Conservation (phyloP, 2,888 invertebrate genomes). For the Andricus curvator region DNA sequence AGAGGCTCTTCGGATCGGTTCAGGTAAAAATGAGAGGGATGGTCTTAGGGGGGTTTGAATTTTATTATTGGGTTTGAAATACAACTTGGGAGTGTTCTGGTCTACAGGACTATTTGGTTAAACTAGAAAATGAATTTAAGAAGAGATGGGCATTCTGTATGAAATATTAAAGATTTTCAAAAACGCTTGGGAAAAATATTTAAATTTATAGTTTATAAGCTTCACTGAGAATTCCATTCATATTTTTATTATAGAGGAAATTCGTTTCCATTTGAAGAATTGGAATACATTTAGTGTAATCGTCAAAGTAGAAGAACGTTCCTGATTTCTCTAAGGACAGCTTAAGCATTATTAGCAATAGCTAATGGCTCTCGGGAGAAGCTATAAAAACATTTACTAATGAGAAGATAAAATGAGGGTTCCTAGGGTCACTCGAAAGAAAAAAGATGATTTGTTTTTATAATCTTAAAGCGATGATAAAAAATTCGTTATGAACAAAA, state of each 20-base stretch:
- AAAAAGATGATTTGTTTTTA: background rate
- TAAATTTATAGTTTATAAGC: background rate
- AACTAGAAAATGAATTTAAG: background rate
- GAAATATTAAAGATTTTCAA: background rate
- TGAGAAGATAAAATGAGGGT: background rate
- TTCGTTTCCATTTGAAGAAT: background rate
- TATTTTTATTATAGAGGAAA: background rate
- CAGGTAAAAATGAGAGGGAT: no score
- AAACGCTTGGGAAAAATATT: background rate
- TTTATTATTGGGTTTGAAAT: no score
- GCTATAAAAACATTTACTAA: background rate
- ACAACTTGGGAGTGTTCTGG: no score
- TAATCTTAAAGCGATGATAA: background rate
- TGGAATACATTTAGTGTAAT: background rate
- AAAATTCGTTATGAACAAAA: no score
- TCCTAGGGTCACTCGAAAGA: background rate
- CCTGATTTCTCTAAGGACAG: background rate
- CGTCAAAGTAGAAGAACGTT: background rate
- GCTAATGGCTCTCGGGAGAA: background rate
- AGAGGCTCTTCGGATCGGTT: no score
- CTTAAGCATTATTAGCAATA: background rate
- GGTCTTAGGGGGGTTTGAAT: no score
- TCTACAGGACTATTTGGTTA: background rate
- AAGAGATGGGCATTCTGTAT: background rate
- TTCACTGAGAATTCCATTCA: no score